These are phyloP conservation scores for Epinephelus malabaricus DNA, from an alignment of 2,797 vertebrate genomes.

Conservation along the genomic window DNA sequence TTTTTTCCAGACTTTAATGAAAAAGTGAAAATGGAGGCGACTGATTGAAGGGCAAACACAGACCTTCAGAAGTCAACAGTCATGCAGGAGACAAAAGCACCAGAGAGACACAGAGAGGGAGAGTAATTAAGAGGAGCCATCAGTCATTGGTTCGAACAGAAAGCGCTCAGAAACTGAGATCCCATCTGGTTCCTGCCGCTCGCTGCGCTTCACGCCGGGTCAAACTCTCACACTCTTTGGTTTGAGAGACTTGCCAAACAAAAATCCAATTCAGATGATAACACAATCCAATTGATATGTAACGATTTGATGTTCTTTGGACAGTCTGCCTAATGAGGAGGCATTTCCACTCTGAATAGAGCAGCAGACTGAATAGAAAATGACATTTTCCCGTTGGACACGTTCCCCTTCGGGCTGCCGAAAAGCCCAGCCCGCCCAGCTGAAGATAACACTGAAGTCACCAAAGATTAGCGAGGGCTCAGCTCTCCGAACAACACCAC, in stretches of 20 bases:
- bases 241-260: constrained; percentile 36
- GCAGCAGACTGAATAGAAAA: constrained; percentile 29
- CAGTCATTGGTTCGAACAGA: constrained; percentile 27
- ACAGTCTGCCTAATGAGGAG: constrained; percentile 35
- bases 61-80: constrained; percentile 50
- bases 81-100: constrained; percentile 37
- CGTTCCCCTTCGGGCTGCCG: neutral
- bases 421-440: constrained; percentile 4
- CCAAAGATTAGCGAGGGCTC: constrained; percentile 48
- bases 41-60: constrained; percentile 41
- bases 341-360: constrained; percentile 43
- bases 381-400: constrained; percentile 27
- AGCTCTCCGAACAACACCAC: neutral
- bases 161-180: constrained; percentile 20
- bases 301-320: constrained; percentile 50
- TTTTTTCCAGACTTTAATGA: constrained; percentile 14
- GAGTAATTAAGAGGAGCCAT: constrained; percentile 45
- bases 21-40: constrained; percentile 27
- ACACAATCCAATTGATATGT: constrained; percentile 41
- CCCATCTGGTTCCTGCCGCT: constrained; percentile 14
- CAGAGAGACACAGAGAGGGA: constrained; percentile 1
- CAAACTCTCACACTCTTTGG: constrained; percentile 15
- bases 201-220: neutral
- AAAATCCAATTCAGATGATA: constrained; percentile 50
- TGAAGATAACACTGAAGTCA: constrained; percentile 56